Evolutionary conservation across 2,888 invertebrate genomes (phyloP), one percentile per base, ranked within the genome.

Genomic region (Agrotis exclamationis): DNA sequence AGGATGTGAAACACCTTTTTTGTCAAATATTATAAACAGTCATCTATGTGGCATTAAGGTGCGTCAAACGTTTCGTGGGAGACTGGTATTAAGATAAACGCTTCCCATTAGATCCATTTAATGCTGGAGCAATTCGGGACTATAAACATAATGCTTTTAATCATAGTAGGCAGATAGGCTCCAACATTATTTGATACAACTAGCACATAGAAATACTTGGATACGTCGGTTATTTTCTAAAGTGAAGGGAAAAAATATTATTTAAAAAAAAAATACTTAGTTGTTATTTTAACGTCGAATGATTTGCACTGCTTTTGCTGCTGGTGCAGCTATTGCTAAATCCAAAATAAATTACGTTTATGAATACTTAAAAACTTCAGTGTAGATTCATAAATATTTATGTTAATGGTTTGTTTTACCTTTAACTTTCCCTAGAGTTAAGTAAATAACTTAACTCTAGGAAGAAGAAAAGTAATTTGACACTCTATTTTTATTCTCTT

Each of bases 111-210:
- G 88, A 91, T 91, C 92, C 91, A 93, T 94, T 95, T 94, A 94
- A 95, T 93, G 90, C 88, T 91, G 86, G 88, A 93, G 90, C 92
- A 84, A 94, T 95, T 93, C 92, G 87, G 89, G 90, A 79, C 93
- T 91, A 95, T 96, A 96, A 95, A 95, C 93, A 92, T 95, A 95
- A 96, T 96, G 92, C 89, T 88, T 92, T 93, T 94, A 95, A 95
- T 95, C 91, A 91, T 90, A 88, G 87, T 84, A 79, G 79, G 88
- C 85, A 86, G 89, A 90, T 91, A 90, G 90, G 85, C 87, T 84
- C 86, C 85, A 87, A 87, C 86, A 88, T 87, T 89, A 88, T 91
- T 90, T 88, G 83, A 84, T 86, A 76, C 80, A 83, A 78, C 79
- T 78, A 83, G 88, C 87, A 89, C 84, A 91, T 22, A 60, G 83